phyloP scores from a whole-genome alignment of 2,113 vertebrate genomes.

The Pangasianodon hypophthalmus region DNA sequence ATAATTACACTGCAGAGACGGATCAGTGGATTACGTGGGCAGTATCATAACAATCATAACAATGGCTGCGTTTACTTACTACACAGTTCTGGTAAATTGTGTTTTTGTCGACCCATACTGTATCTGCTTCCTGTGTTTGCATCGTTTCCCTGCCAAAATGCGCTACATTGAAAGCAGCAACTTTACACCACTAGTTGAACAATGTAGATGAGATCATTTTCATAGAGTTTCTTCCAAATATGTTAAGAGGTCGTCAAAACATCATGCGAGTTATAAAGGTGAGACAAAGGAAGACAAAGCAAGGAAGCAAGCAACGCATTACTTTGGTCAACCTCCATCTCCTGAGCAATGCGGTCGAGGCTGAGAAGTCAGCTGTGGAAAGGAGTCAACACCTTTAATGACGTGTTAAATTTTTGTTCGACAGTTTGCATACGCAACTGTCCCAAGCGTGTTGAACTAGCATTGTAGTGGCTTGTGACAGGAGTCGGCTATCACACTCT shows the following conservation, averaged over 20 bases:
- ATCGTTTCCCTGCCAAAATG: neutral
- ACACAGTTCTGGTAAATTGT: neutral
- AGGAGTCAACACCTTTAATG: neutral
- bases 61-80: neutral
- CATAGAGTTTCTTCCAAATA: neutral
- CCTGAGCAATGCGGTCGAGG: neutral
- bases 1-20: neutral
- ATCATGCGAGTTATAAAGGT: neutral
- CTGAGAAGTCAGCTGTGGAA: neutral
- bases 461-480: neutral
- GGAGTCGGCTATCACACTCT: neutral
- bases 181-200: neutral
- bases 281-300: neutral
- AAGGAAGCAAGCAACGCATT: neutral
- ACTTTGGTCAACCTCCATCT: neutral
- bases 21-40: neutral
- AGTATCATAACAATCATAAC: neutral
- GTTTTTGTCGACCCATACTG: neutral
- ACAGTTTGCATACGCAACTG: neutral
- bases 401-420: neutral
- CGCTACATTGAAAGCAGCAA: neutral
- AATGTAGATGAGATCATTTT: neutral
- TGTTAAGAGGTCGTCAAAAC: neutral
- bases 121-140: neutral
- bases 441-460: neutral